Evolutionary conservation across 2,888 invertebrate species (phyloP).

Genomic region (Diaperis boleti): DNA sequence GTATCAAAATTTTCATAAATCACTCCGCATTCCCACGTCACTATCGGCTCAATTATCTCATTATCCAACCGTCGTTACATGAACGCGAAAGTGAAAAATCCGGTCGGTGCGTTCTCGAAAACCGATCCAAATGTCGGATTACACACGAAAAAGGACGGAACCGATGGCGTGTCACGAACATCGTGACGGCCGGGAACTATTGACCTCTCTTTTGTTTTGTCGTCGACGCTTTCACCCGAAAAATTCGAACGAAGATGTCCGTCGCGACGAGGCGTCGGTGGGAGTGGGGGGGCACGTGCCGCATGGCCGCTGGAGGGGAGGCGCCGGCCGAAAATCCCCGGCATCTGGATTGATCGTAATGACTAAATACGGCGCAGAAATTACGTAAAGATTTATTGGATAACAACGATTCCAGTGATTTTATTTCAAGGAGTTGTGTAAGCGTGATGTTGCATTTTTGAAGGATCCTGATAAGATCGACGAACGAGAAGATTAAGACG

Average conservation of each 20-base stretch:
- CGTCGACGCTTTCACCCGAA: slow-evolving; percentile 14
- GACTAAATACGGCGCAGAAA: background rate
- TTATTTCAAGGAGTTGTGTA: background rate
- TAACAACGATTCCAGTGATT: background rate
- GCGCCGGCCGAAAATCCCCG: background rate
- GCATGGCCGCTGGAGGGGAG: background rate
- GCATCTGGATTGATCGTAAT: background rate
- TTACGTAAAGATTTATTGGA: background rate
- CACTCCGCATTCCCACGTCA: background rate
- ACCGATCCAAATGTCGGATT: background rate
- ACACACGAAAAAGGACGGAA: background rate
- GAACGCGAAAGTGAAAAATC: slow-evolving; percentile 12
- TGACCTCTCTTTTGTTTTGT: slow-evolving; percentile 17
- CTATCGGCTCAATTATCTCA: background rate
- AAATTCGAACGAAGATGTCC: slow-evolving; percentile 5
- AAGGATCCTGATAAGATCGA: too few relatives aligned
- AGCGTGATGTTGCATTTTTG: background rate
- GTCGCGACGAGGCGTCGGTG: background rate
- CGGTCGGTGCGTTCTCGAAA: background rate
- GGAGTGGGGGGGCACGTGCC: slow-evolving; percentile 1
- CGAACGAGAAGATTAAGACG: too few relatives aligned
- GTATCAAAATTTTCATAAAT: too few relatives aligned
- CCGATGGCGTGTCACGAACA: too few relatives aligned
- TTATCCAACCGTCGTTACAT: slow-evolving; percentile 11
- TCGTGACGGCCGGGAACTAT: slow-evolving; percentile 17